Conservation (phyloP, 1,140 invertebrate species). For the Zaprionus gabonicus region DNA sequence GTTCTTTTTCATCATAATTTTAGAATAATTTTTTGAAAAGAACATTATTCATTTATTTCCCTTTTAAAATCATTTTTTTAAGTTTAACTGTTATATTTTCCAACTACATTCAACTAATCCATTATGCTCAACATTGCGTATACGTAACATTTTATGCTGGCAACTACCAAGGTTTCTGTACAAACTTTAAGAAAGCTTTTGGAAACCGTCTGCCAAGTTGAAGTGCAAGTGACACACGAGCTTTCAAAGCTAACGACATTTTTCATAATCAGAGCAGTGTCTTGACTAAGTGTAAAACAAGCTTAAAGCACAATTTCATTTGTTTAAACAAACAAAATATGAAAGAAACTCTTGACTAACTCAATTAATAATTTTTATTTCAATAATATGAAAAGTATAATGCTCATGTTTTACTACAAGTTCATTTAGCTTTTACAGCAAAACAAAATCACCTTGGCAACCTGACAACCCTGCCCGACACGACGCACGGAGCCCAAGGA, state of each 20-base stretch:
- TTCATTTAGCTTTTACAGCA: not conserved
- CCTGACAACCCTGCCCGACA: conserved; percentile 36
- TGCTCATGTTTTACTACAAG: not conserved
- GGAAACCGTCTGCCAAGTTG: not conserved
- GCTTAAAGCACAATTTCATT: conserved; percentile 12
- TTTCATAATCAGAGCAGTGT: not conserved
- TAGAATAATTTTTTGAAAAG: too few relatives aligned
- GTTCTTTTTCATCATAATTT: too few relatives aligned
- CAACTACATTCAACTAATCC: not conserved
- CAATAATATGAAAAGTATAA: not conserved
- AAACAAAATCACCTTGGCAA: not conserved
- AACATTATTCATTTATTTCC: too few relatives aligned
- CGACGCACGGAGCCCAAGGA: conserved; percentile 29
- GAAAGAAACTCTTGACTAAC: not conserved
- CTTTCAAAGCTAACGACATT: conserved; percentile 32
- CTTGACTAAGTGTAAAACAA: conserved; percentile 27
- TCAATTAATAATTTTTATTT: not conserved
- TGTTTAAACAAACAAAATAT: not conserved
- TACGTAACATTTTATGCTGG: conserved; percentile 34
- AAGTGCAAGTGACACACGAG: not conserved
- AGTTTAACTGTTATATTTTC: not conserved
- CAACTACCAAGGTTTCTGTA: conserved; percentile 27
- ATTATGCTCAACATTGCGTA: conserved; percentile 10
- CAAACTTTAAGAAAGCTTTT: conserved; percentile 7
- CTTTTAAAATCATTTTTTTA: not conserved